A percentile compares a stretch with the other conserved stretches of the same genome.
These are phyloP conservation scores for Alcedo atthis DNA, from an alignment of 2,797 vertebrate species.

Conservation along the genomic window DNA sequence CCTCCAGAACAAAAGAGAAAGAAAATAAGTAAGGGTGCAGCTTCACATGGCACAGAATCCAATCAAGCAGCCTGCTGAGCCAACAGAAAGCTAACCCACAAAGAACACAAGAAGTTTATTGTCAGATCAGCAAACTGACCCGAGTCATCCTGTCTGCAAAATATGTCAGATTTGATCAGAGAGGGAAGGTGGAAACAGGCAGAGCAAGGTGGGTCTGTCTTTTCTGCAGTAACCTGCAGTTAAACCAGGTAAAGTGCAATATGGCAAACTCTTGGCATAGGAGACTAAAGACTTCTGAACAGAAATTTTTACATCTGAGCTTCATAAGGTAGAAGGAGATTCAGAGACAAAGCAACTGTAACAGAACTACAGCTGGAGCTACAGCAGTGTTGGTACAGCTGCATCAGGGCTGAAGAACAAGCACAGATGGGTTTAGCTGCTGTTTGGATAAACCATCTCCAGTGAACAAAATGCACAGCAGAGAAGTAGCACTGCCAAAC, in stretches of 20 bases:
- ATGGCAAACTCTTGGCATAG: neutral
- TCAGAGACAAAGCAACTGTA: neutral
- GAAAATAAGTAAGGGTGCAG: neutral
- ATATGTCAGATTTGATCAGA: neutral
- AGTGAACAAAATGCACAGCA: rapidly evolving
- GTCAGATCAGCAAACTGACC: neutral
- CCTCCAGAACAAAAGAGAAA: neutral
- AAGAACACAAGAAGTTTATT: neutral
- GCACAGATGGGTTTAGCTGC: neutral
- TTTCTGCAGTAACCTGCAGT: neutral
- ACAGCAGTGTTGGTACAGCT: neutral
- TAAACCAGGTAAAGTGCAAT: neutral
- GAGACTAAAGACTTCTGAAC: neutral
- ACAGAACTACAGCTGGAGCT: neutral
- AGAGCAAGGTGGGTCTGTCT: neutral
- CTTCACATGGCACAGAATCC: neutral
- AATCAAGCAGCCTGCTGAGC: neutral
- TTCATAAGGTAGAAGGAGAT: neutral
- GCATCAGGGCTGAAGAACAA: neutral
- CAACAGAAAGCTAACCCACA: neutral
- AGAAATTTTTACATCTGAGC: neutral
- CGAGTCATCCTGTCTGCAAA: neutral
- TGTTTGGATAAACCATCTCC: neutral
- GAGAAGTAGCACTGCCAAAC: neutral
- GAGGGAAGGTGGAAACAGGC: neutral